Evolutionary conservation across 1,140 invertebrate species (phyloP).

Genomic region (Nasonia giraulti): DNA sequence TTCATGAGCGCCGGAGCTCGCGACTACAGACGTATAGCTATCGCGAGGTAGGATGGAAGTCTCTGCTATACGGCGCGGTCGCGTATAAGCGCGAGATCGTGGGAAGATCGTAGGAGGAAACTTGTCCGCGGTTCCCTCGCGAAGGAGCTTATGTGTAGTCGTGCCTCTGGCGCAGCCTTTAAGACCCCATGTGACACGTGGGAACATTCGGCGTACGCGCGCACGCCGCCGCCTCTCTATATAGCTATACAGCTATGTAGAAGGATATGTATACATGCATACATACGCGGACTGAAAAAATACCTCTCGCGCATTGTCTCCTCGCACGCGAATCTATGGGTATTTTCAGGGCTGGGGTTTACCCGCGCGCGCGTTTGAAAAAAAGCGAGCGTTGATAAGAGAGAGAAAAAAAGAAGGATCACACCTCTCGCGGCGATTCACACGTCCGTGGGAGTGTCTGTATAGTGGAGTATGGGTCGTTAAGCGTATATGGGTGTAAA

Average conservation of each 20-base stretch:
- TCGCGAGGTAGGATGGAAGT: conserved; percentile 4
- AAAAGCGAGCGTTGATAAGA: conserved; percentile 5
- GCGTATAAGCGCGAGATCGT: conserved; percentile 53
- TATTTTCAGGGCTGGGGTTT: background rate
- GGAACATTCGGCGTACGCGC: conserved; percentile 53
- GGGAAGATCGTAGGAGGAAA: conserved; percentile 64
- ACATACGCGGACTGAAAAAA: conserved; percentile 4
- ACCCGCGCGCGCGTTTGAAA: background rate
- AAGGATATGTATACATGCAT: background rate
- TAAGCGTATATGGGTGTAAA: conserved; percentile 28
- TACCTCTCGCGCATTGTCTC: conserved; percentile 23
- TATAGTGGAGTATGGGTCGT: background rate
- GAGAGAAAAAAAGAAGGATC: conserved; percentile 16
- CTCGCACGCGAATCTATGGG: background rate
- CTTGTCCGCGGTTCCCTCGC: conserved; percentile 56
- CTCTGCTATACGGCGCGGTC: background rate
- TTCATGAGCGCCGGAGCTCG: background rate
- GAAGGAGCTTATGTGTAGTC: conserved; percentile 58
- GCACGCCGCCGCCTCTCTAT: background rate
- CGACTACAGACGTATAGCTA: too few species aligned
- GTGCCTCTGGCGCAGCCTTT: conserved; percentile 56
- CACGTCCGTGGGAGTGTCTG: conserved; percentile 32
- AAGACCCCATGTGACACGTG: conserved; percentile 62
- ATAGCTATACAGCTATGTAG: background rate
- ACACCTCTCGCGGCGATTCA: conserved; percentile 36